phyloP scores from a whole-genome alignment of 37 sponge, comb jelly and placozoan species.

The Chondrilla cf. caribensis region DNA sequence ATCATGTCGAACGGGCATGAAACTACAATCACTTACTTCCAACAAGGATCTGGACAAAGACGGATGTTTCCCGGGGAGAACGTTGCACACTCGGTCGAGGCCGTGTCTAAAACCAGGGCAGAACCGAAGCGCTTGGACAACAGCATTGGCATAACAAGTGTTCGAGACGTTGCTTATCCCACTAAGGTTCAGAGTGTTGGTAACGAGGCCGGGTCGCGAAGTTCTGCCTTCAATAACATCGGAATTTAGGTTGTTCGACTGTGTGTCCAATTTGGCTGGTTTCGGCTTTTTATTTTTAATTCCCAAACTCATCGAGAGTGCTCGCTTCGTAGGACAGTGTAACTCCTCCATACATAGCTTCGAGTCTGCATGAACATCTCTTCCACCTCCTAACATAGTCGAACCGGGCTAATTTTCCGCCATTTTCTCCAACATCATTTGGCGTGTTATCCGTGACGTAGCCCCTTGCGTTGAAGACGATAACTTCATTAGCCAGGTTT shows the following conservation, averaged over 20 bases:
- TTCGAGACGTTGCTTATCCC: conserved; percentile 68
- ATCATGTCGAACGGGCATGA: neutral
- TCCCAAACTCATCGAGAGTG: conserved; percentile 11
- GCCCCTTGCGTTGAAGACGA: neutral
- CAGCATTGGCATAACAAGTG: conserved; percentile 75
- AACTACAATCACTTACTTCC: neutral
- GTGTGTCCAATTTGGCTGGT: neutral
- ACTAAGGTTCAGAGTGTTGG: neutral
- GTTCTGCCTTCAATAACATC: too few relatives aligned
- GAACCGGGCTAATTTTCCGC: neutral
- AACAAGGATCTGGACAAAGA: neutral
- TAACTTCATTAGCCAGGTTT: too few relatives aligned
- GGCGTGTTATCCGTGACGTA: neutral
- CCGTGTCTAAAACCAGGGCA: conserved; percentile 48
- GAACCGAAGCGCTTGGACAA: conserved; percentile 60
- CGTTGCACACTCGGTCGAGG: neutral
- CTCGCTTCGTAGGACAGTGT: neutral
- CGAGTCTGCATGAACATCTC: conserved; percentile 4
- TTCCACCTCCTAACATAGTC: conserved; percentile 19
- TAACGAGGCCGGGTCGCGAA: neutral
- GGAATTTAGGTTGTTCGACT: neutral
- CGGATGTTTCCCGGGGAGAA: too few relatives aligned
- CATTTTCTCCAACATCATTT: neutral
- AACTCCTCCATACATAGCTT: neutral
- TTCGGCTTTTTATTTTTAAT: neutral